A percentile compares a stretch with the other conserved stretches of the same genome.
Evolutionary conservation across 2,113 vertebrate genomes (phyloP).

Genomic region (Motacilla tschutschensis): DNA sequence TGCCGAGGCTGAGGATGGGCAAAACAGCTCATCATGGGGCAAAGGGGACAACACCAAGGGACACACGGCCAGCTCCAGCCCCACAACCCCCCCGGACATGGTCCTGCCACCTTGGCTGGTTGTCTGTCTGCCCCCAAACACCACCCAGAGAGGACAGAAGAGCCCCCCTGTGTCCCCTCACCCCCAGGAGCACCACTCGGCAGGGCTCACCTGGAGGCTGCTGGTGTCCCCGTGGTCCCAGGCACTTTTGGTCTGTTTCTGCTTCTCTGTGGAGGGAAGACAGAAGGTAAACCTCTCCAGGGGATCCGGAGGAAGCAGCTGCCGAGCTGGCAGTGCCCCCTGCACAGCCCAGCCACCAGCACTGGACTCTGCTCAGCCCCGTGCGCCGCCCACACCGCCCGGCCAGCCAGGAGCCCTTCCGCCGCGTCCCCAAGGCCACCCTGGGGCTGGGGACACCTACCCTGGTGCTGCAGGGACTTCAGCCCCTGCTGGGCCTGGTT

Average conservation of each 20-base stretch:
- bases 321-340: neutral
- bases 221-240: slow-evolving; percentile 84
- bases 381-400: neutral
- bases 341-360: neutral
- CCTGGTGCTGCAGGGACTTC: slow-evolving; percentile 89
- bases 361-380: neutral
- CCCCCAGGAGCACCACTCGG: neutral
- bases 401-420: neutral
- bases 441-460: slow-evolving; percentile 46
- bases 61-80: accelerated
- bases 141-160: no score
- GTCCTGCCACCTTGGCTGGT: neutral
- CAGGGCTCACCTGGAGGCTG: slow-evolving; percentile 78
- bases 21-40: accelerated
- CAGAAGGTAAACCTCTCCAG: neutral
- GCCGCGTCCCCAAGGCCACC: neutral
- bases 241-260: slow-evolving; percentile 79
- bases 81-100: neutral
- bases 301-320: neutral
- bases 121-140: neutral
- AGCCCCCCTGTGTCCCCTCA: neutral
- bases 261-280: slow-evolving; percentile 69
- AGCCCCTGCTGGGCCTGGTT: slow-evolving; percentile 88
- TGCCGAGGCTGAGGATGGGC: neutral
- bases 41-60: neutral